Conservation (phyloP, 2,797 vertebrate species). For the Discoglossus pictus region DNA sequence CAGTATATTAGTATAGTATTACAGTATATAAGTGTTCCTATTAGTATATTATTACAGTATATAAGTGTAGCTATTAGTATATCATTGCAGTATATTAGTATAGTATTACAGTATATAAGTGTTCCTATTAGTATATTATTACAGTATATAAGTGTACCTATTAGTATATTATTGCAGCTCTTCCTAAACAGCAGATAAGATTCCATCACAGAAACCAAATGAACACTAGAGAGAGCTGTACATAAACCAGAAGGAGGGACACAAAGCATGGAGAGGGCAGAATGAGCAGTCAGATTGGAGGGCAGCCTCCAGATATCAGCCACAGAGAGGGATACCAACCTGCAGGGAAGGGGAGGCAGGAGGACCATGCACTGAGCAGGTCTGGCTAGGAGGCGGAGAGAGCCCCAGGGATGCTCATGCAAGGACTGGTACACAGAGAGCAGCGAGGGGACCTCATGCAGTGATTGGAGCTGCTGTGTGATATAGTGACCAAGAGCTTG, state of each 20-base stretch:
- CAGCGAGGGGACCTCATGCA: constrained; percentile 48
- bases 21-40: no score
- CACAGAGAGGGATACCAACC: constrained; percentile 3
- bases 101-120: no score
- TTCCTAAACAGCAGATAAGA: constrained; percentile 44
- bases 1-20: no score
- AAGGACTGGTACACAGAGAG: constrained; percentile 21
- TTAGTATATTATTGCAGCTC: no score
- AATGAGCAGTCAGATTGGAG: constrained; percentile 51
- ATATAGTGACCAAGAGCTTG: neutral
- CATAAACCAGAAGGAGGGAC: constrained; percentile 19
- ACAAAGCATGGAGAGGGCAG: constrained; percentile 45
- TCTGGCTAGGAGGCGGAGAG: constrained; percentile 18
- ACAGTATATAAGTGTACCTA: no score
- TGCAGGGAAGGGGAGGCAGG: neutral
- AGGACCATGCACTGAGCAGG: constrained; percentile 28
- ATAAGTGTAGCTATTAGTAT: no score
- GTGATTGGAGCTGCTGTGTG: constrained; percentile 13
- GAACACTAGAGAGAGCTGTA: constrained; percentile 47
- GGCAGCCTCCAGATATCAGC: constrained; percentile 12
- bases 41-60: no score
- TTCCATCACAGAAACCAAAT: constrained; percentile 27
- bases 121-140: no score
- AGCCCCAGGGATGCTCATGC: constrained; percentile 16
- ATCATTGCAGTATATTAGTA: no score